phyloP scores from a whole-genome alignment of 2,113 vertebrate species.

The Pelodiscus sinensis region DNA sequence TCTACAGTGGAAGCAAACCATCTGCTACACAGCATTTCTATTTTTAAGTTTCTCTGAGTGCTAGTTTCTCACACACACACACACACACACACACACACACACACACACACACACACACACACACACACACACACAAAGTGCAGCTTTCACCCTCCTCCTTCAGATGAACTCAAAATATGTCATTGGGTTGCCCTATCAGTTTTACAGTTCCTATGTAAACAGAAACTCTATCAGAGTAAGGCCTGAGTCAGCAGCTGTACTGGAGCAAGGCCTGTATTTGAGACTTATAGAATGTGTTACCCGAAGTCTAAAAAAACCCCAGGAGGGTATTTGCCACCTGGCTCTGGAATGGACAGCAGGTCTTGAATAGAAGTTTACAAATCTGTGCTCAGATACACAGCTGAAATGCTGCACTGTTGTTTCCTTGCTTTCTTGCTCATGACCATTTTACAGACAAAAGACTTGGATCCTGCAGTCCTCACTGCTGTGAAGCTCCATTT shows the following conservation, averaged over 20 bases:
- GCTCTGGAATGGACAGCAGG: conserved; percentile 48
- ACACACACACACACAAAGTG: neutral
- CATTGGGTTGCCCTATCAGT: conserved; percentile 59
- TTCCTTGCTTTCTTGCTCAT: neutral
- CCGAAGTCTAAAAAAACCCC: conserved; percentile 35
- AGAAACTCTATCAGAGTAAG: conserved; percentile 57
- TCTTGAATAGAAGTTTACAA: conserved; percentile 8
- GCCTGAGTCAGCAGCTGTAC: conserved; percentile 75
- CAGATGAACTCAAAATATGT: conserved; percentile 62
- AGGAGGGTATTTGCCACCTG: conserved; percentile 63
- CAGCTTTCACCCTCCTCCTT: conserved; percentile 35
- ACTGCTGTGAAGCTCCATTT: neutral
- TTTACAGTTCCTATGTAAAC: conserved; percentile 63
- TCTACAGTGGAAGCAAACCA: conserved; percentile 53
- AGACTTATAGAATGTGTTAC: conserved; percentile 57
- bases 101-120: no score
- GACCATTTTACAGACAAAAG: neutral
- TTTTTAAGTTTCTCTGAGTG: conserved; percentile 55
- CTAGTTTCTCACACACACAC: conserved; percentile 50
- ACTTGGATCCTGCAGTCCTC: neutral
- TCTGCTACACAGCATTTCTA: conserved; percentile 58
- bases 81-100: neutral
- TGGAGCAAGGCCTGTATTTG: conserved; percentile 46
- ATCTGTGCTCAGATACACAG: neutral
- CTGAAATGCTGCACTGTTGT: neutral